A percentile compares a stretch with the other conserved stretches of the same genome.
Evolutionary conservation across 2,113 vertebrate genomes (phyloP).

Genomic region (Corythornis vintsioides): DNA sequence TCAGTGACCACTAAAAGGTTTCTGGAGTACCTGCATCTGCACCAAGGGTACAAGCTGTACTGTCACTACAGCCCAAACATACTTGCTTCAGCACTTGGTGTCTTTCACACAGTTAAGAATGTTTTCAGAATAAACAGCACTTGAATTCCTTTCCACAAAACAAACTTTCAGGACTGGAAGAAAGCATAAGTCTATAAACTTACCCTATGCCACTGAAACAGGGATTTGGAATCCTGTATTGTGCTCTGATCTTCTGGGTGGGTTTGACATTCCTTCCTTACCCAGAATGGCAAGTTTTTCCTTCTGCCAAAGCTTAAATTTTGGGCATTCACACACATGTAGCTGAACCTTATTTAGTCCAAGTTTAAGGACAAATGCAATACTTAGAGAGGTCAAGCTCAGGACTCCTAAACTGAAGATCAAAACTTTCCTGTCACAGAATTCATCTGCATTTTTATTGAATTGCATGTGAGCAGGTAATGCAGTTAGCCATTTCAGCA

Average conservation of each 20-base stretch:
- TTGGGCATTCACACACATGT: neutral
- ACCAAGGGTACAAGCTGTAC: neutral
- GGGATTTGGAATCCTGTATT: neutral
- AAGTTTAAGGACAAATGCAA: neutral
- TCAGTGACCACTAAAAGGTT: neutral
- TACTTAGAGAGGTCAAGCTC: neutral
- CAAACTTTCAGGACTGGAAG: neutral
- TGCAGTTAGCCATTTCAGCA: neutral
- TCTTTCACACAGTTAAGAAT: neutral
- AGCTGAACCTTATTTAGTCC: neutral
- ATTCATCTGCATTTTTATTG: neutral
- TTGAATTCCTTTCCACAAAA: neutral
- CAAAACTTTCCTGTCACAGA: neutral
- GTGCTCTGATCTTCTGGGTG: neutral
- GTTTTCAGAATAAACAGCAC: constrained; percentile 24
- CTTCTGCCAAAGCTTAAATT: neutral
- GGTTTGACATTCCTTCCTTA: neutral
- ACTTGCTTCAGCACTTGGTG: neutral
- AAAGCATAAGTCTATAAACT: neutral
- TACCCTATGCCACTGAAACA: neutral
- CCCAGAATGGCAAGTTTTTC: neutral
- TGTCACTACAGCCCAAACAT: neutral
- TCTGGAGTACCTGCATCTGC: neutral
- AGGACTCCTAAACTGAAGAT: neutral
- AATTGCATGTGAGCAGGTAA: neutral